Evolutionary conservation across 2,888 invertebrate genomes (phyloP), one percentile per base, ranked within the genome.

Genomic region (Adelphocoris suturalis): DNA sequence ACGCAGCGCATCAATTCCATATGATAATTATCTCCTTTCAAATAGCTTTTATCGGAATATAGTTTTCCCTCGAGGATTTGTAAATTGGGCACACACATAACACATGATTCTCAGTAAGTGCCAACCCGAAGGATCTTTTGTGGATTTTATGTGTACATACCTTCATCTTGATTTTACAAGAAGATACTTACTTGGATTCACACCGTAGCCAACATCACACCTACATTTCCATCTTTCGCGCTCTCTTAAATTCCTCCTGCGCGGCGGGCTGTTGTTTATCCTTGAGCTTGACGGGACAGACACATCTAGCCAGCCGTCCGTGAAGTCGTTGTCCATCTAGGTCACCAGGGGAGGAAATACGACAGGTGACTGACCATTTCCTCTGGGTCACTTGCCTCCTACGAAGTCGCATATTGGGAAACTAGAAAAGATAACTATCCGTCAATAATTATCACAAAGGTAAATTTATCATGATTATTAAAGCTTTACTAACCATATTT

Each of bases 251-350:
- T 68, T 68, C 68, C 68, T 61, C 19, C 61, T 68, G 19, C n/a
- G 0, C 57, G n/a, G 57, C 16, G n/a, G n/a, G n/a, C n/a, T n/a
- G 57, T 57, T 57, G 16, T n/a, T 16, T 57, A 57, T 57, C 57
- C 57, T n/a, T 68, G 68, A 13, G 68, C 68, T 27, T 68, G 68
- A 68, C 68, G 23, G 27, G 68, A 68, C 68, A 68, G 61, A 68
- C 68, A 23, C 68, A 68, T 68, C 68, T 68, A 68, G 68, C 68
- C 68, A 68, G 11, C 68, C 19, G 23, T 5, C 68, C 68, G 68
- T 68, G 68, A 68, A 68, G 68, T 23, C 23, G 68, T 68, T 68
- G 23, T 68, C 68, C 68, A 68, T 23, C 68, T 68, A 23, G 68
- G 68, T 68, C 68, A 68, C 68, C 9, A 68, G 23, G 68, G 68